Percentiles rank a stretch among this genome's conserved stretches.
Conservation (phyloP, 2,113 vertebrate genomes). For the Ursus arctos region DNA sequence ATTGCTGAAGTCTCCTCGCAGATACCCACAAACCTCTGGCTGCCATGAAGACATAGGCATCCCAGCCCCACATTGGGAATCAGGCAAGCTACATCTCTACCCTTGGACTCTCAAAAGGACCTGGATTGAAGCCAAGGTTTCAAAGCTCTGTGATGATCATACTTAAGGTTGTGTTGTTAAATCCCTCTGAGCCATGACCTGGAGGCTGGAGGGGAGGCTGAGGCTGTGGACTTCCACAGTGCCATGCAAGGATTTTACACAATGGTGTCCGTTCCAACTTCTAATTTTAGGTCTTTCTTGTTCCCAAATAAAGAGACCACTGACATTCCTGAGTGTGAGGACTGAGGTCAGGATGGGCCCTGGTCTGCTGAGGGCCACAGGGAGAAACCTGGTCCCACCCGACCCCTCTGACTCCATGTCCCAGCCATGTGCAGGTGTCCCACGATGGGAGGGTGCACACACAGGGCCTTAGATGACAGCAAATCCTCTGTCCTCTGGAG, state of each 20-base stretch:
- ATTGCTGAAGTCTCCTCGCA: not conserved
- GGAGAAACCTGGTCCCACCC: not conserved
- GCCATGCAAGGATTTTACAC: slow-evolving; percentile 90
- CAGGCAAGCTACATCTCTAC: not conserved
- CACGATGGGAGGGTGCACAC: not conserved
- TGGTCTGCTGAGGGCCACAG: slow-evolving; percentile 72
- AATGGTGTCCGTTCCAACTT: slow-evolving; percentile 95
- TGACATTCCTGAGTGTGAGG: slow-evolving; percentile 88
- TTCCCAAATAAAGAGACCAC: slow-evolving; percentile 93
- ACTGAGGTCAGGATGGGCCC: slow-evolving; percentile 57
- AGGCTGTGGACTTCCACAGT: slow-evolving; percentile 86
- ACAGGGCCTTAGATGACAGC: not conserved
- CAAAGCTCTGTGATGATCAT: slow-evolving; percentile 65
- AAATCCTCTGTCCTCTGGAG: not conserved
- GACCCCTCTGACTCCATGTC: not conserved
- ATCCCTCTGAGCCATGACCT: slow-evolving; percentile 90
- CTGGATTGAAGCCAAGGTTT: slow-evolving; percentile 34
- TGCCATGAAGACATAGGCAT: not conserved
- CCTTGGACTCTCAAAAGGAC: not conserved
- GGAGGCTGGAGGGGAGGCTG: slow-evolving; percentile 88
- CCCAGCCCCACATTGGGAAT: not conserved
- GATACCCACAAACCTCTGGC: too few relatives aligned
- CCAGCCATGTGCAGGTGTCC: not conserved
- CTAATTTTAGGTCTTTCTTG: slow-evolving; percentile 93
- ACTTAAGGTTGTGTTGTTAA: not conserved